phyloP scores from a whole-genome alignment of 2,113 vertebrate genomes.

The Heloderma charlesbogerti region DNA sequence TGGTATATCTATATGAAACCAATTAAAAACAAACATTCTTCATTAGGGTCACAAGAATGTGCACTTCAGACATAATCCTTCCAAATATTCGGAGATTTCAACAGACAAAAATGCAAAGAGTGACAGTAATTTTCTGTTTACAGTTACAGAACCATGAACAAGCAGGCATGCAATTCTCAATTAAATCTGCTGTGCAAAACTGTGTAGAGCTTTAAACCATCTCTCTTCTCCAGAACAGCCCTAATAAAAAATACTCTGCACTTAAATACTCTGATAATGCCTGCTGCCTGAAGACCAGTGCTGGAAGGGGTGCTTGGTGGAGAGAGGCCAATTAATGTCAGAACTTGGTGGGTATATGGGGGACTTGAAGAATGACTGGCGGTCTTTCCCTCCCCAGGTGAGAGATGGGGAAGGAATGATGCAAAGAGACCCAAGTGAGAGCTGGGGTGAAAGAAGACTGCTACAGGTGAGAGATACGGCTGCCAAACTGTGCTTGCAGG shows the following conservation, averaged over 20 bases:
- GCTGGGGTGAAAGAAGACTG: too few relatives aligned
- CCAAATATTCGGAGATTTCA: constrained; percentile 34
- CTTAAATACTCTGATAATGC: too few relatives aligned
- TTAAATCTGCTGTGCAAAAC: constrained; percentile 14
- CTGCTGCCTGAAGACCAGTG: too few relatives aligned
- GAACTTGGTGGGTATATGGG: too few relatives aligned
- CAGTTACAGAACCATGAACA: constrained; percentile 29
- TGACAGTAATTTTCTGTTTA: constrained; percentile 37
- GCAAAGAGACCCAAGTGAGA: too few relatives aligned
- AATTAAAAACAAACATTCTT: constrained; percentile 48
- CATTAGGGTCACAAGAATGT: constrained; percentile 5
- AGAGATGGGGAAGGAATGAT: too few relatives aligned
- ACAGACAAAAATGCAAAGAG: constrained; percentile 27
- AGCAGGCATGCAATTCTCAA: constrained; percentile 22
- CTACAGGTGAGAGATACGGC: too few relatives aligned
- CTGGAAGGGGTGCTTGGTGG: too few relatives aligned
- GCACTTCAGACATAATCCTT: constrained; percentile 38
- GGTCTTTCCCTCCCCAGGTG: too few relatives aligned
- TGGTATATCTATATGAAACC: constrained; percentile 25
- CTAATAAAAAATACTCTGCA: constrained; percentile 16
- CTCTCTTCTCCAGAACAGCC: background rate
- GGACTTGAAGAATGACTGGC: too few relatives aligned
- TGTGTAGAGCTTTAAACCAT: constrained; percentile 17
- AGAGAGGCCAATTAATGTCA: too few relatives aligned
- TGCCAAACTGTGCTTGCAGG: too few relatives aligned